Evolutionary conservation across 2,888 invertebrate genomes (phyloP).

Genomic region (Teinopalpus imperialis): DNA sequence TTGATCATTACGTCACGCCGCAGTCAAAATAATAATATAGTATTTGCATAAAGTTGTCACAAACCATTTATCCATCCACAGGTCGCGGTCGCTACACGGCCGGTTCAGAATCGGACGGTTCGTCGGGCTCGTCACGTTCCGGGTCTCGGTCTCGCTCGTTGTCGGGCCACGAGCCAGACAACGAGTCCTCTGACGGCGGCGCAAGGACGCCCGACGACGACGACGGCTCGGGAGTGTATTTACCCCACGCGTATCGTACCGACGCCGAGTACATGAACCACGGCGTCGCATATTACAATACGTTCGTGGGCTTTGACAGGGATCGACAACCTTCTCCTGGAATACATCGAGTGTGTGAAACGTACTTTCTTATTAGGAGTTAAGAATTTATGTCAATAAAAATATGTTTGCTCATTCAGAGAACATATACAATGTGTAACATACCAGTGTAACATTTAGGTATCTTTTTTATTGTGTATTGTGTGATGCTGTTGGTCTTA

Average conservation of each 20-base stretch:
- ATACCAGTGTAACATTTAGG: no score
- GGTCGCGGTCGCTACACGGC: slow-evolving; percentile 85
- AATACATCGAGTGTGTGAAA: slow-evolving; percentile 70
- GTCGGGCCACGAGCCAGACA: slow-evolving; percentile 88
- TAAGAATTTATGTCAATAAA: no score
- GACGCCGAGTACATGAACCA: slow-evolving; percentile 78
- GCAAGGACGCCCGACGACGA: slow-evolving; percentile 86
- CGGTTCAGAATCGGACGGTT: slow-evolving; percentile 83
- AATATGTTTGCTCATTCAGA: no score
- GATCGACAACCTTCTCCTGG: slow-evolving; percentile 70
- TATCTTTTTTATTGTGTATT: no score
- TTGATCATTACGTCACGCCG: no score
- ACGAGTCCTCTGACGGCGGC: slow-evolving; percentile 89
- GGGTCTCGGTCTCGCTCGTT: slow-evolving; percentile 86
- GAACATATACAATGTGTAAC: no score
- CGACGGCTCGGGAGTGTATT: slow-evolving; percentile 83
- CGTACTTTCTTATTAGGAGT: background rate
- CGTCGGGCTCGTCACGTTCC: slow-evolving; percentile 86
- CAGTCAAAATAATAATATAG: no score
- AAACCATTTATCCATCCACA: background rate
- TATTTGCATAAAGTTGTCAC: no score
- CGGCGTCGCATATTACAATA: slow-evolving; percentile 83
- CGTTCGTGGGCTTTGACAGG: slow-evolving; percentile 81
- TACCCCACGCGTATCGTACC: slow-evolving; percentile 83
- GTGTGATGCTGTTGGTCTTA: no score